Evolutionary conservation across 2,888 invertebrate genomes (phyloP).

Genomic region (Monopis laevigella): DNA sequence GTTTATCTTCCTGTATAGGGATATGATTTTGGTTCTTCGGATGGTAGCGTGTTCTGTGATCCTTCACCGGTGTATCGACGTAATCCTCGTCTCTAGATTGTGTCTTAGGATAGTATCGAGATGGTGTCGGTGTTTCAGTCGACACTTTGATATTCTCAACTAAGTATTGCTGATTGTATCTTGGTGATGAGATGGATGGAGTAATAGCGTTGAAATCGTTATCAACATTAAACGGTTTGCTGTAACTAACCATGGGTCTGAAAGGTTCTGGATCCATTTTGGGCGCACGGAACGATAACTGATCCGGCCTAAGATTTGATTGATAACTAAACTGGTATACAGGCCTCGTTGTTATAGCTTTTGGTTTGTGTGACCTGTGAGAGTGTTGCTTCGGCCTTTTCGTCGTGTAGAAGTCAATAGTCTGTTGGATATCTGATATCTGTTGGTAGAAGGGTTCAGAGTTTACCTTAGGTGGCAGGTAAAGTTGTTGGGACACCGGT

Average conservation of each 20-base stretch:
- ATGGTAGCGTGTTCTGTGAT: conserved; percentile 25
- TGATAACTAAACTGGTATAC: conserved; percentile 81
- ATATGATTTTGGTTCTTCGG: conserved; percentile 43
- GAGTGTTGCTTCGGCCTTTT: conserved; percentile 61
- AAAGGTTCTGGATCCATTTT: conserved; percentile 70
- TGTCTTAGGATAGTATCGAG: conserved; percentile 58
- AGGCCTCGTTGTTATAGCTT: conserved; percentile 65
- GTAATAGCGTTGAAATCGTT: conserved; percentile 54
- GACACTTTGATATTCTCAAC: conserved; percentile 55
- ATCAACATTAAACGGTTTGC: conserved; percentile 54
- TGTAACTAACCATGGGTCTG: conserved; percentile 71
- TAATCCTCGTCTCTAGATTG: conserved; percentile 59
- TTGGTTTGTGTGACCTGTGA: conserved; percentile 52
- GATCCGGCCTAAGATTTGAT: conserved; percentile 59
- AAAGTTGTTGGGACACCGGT: conserved; percentile 44
- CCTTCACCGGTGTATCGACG: conserved; percentile 39
- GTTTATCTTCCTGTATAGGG: conserved; percentile 43
- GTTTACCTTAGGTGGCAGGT: conserved; percentile 45
- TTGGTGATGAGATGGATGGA: conserved; percentile 44
- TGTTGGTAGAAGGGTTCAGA: conserved; percentile 71
- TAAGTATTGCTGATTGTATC: conserved; percentile 49
- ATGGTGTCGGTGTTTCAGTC: conserved; percentile 60
- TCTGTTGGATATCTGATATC: conserved; percentile 72
- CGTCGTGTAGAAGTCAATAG: conserved; percentile 70
- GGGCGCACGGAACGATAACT: conserved; percentile 54